Percentiles rank a stretch among this genome's conserved stretches.
phyloP scores from a whole-genome alignment of 1,140 invertebrate species.

The Temnothorax longispinosus region DNA sequence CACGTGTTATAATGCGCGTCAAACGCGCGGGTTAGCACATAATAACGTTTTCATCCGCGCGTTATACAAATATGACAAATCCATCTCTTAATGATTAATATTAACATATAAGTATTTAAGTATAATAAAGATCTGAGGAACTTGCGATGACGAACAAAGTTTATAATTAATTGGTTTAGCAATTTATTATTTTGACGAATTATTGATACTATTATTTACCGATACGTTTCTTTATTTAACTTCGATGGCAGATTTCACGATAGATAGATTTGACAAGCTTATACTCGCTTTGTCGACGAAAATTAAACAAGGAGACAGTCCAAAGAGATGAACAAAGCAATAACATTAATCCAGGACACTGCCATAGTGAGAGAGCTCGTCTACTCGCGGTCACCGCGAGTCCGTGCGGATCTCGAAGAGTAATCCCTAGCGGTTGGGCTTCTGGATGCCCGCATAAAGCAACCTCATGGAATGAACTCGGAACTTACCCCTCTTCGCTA shows the following conservation, averaged over 20 bases:
- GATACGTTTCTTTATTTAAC: neutral
- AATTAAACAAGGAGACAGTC: constrained; percentile 19
- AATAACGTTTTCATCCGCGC: too few species aligned
- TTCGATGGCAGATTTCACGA: neutral
- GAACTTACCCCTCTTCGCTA: constrained; percentile 59
- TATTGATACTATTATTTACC: constrained; percentile 5
- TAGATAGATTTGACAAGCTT: neutral
- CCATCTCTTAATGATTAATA: too few species aligned
- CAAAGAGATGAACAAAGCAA: constrained; percentile 79
- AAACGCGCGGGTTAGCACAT: too few species aligned
- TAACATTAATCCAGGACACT: constrained; percentile 83
- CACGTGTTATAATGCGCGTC: too few species aligned
- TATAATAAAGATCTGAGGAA: neutral
- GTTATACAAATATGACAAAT: too few species aligned
- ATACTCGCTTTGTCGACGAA: constrained; percentile 62
- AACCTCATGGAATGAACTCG: constrained; percentile 71
- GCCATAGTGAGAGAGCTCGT: constrained; percentile 62
- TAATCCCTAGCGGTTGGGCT: constrained; percentile 83
- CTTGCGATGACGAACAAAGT: neutral
- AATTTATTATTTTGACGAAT: neutral
- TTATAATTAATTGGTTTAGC: neutral
- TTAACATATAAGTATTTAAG: neutral
- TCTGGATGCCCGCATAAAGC: constrained; percentile 79
- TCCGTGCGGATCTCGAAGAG: constrained; percentile 71
- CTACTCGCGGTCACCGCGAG: constrained; percentile 73